Conservation (phyloP, 2,888 invertebrate genomes). For the Eumacrocentrus americanus region DNA sequence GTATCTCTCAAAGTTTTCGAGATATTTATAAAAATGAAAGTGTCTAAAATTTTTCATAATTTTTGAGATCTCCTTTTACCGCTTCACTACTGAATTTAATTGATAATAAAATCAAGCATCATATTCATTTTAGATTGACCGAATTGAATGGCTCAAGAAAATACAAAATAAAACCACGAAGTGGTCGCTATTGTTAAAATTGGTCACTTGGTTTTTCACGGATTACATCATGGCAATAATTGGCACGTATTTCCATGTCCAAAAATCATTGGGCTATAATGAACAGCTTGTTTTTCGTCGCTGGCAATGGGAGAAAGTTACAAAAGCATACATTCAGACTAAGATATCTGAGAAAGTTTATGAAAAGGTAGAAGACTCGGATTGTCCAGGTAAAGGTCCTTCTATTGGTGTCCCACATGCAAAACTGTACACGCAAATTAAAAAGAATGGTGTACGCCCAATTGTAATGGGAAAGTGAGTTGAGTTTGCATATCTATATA, state of each 20-base stretch:
- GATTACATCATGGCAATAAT: conserved; percentile 2
- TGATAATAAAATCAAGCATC: no score
- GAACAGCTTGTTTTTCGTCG: conserved; percentile 3
- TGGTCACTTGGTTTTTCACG: conserved; percentile 6
- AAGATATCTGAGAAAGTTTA: not conserved
- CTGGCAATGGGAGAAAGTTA: not conserved
- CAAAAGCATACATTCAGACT: no score
- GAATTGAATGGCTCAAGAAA: not conserved
- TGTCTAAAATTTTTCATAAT: no score
- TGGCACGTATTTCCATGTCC: not conserved
- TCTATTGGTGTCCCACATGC: not conserved
- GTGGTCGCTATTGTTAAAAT: not conserved
- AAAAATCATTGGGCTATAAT: not conserved
- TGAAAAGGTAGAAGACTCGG: not conserved
- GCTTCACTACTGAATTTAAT: no score
- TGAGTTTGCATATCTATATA: not conserved
- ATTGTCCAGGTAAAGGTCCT: not conserved
- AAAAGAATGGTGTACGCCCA: conserved; percentile 12
- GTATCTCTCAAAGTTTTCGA: no score
- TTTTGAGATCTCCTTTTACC: no score
- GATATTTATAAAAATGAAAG: no score
- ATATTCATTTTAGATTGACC: not conserved
- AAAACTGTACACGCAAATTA: not conserved
- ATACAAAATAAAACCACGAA: not conserved
- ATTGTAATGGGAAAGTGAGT: not conserved